These are phyloP conservation scores for Drosophila maculinotata DNA, from an alignment of 2,888 invertebrate genomes.

Conservation along the genomic window DNA sequence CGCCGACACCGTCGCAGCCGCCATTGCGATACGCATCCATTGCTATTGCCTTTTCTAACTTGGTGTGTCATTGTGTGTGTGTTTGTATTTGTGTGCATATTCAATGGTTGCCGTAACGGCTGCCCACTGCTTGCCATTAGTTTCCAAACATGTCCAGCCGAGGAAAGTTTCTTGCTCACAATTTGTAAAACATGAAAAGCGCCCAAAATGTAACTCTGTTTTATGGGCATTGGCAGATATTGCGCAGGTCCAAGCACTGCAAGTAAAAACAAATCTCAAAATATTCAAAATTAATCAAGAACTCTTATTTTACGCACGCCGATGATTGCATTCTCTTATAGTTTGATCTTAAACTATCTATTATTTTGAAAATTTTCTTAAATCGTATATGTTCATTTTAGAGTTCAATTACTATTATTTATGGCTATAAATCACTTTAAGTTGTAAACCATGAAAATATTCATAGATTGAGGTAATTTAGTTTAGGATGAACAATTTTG, in stretches of 20 bases:
- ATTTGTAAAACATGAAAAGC: slow-evolving; percentile 34
- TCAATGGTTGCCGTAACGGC: slow-evolving; percentile 35
- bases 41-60: slow-evolving; percentile 36
- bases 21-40: slow-evolving; percentile 66
- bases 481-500: no score
- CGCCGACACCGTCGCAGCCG: no score
- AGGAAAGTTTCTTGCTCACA: slow-evolving; percentile 28
- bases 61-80: background rate
- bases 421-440: no score
- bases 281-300: no score
- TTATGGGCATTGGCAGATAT: slow-evolving; percentile 6
- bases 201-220: slow-evolving; percentile 1
- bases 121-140: slow-evolving; percentile 36
- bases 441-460: no score
- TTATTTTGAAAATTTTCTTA: no score
- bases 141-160: slow-evolving; percentile 34
- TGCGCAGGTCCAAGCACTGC: slow-evolving; percentile 11
- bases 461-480: no score
- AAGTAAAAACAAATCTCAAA: background rate
- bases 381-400: no score
- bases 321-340: background rate
- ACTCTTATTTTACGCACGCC: background rate
- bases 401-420: no score
- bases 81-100: slow-evolving; percentile 12
- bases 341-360: background rate